A percentile compares a stretch with the other conserved stretches of the same genome.
Evolutionary conservation across 2,888 invertebrate species (phyloP).

Genomic region (Cylindroiulus punctatus): DNA sequence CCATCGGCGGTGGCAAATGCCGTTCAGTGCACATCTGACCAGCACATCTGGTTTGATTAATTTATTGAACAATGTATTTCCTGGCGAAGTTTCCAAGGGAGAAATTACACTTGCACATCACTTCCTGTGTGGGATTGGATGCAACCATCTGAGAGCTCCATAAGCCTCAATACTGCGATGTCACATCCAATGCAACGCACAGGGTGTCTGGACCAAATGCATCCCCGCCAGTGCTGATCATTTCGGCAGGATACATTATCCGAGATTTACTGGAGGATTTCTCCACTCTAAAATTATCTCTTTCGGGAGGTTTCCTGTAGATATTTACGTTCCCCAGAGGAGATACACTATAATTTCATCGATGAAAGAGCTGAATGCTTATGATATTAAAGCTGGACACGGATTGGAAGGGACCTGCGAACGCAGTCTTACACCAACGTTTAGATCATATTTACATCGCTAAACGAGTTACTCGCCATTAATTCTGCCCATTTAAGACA

Average conservation of each 20-base stretch:
- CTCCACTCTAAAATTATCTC: conserved; percentile 33
- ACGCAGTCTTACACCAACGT: not conserved
- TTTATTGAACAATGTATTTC: not conserved
- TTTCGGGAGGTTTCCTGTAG: conserved; percentile 10
- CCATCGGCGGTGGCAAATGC: too few species aligned
- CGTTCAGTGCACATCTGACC: not conserved
- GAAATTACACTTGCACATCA: not conserved
- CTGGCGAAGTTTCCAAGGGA: not conserved
- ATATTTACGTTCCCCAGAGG: conserved; percentile 24
- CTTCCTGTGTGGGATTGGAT: not conserved
- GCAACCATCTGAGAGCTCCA: not conserved
- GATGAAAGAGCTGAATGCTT: not conserved
- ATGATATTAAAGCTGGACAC: conserved; percentile 20
- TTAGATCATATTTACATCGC: not conserved
- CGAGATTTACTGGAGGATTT: conserved; percentile 35
- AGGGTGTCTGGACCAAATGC: conserved; percentile 14
- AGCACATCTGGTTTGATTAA: not conserved
- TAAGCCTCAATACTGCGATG: not conserved
- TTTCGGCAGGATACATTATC: conserved; percentile 29
- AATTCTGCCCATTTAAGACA: not conserved
- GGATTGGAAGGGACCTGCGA: not conserved
- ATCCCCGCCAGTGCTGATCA: not conserved
- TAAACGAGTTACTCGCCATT: conserved; percentile 29
- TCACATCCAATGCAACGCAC: not conserved
- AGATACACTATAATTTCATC: conserved; percentile 8